phyloP scores from a whole-genome alignment of 2,888 invertebrate species.

The Leptopilina syphax region DNA sequence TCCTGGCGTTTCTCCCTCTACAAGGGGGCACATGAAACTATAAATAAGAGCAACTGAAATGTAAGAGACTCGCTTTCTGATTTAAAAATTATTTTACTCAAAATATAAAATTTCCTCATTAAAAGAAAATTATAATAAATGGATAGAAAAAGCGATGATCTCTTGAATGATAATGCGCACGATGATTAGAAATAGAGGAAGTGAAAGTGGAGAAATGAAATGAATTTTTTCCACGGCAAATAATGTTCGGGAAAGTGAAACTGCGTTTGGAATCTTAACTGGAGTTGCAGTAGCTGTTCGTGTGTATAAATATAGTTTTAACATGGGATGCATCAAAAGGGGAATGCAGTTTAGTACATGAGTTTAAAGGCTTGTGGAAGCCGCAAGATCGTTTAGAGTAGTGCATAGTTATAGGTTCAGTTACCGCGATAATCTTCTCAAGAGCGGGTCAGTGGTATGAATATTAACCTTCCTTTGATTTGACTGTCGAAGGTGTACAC shows the following conservation, averaged over 20 bases:
- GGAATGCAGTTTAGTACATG: constrained; percentile 65
- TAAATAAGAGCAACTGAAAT: constrained; percentile 20
- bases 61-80: neutral
- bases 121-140: no score
- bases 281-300: constrained; percentile 60
- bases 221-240: neutral
- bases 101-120: neutral
- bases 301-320: constrained; percentile 56
- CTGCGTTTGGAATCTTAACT: constrained; percentile 42
- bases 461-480: neutral
- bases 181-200: neutral
- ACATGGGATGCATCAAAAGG: constrained; percentile 62
- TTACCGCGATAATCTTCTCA: constrained; percentile 37
- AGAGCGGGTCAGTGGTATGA: constrained; percentile 41
- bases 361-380: constrained; percentile 24
- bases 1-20: neutral
- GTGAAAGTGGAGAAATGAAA: neutral
- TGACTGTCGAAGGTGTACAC: neutral
- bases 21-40: neutral
- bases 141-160: no score
- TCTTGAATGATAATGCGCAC: no score
- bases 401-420: constrained; percentile 26
- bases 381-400: constrained; percentile 4
- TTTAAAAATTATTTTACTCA: neutral
- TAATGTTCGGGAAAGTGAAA: constrained; percentile 16